Base-by-base conservation (phyloP, 2,888 invertebrate genomes). In the Ceraclea dissimilis region DNA sequence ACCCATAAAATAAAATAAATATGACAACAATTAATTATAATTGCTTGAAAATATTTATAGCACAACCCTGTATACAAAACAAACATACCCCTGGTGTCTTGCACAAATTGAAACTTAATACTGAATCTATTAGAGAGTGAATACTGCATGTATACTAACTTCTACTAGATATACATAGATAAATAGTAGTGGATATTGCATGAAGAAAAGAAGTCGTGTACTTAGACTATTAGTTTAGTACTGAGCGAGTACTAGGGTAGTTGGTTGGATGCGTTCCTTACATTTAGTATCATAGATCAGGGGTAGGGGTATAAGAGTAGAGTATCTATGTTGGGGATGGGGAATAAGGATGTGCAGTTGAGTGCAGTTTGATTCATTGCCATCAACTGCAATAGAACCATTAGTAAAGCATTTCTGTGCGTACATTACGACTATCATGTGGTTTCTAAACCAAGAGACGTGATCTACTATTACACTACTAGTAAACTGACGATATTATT, bases 321-420 rank as follows among this genome's bases (percentile, higher is more conserved):
- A 10, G 26, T 26, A 26, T 26, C 5, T 26, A 26, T 39, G 13
- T 33, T 17, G 51, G 49, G 48, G 19, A 51, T 51, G 61, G 57
- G 57, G 58, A 56, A 53, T 58, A 60, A 56, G 58, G 62, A 62
- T 54, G 58, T 62, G 59, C 62, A 58, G 47, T 62, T 58, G 62
- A 62, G 62, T 62, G 62, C 62, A 60, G 62, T 62, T 60, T 62
- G 62, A 62, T 62, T 62, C 62, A 62, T 62, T 56, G 62, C 62
- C 58, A 51, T 60, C 60, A 55, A 61, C 56, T 58, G 51, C 61
- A 61, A 52, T 26, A 48, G 43, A 53, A 55, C 61, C 59, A 61
- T 61, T 61, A 61, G 61, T 59, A 51, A 49, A 49, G 49, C 54
- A 31, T 52, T 56, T 58, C 49, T 49, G 49, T 51, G 60, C 57